Percentiles rank a stretch among this genome's conserved stretches.
Evolutionary conservation across 2,113 vertebrate genomes (phyloP).

Genomic region (Lamprologus tigripictilis): DNA sequence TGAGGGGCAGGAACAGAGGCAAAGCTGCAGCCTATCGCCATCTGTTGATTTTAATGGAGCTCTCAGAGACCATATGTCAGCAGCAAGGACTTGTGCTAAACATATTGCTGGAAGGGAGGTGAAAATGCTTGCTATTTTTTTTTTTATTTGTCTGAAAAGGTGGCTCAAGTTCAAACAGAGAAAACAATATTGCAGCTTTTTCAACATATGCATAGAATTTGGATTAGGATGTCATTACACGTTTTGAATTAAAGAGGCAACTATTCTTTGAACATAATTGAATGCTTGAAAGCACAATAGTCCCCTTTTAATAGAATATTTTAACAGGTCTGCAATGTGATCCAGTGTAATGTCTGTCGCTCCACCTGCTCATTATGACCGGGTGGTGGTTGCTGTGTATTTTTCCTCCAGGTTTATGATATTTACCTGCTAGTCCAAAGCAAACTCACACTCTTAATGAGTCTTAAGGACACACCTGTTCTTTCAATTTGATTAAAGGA

Average conservation of each 20-base stretch:
- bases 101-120: slow-evolving; percentile 8
- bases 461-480: background rate
- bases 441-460: background rate
- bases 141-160: background rate
- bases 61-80: slow-evolving; percentile 19
- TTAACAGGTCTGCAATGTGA: background rate
- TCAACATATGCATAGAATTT: background rate
- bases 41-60: slow-evolving; percentile 50
- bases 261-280: background rate
- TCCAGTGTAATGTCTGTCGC: background rate
- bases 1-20: slow-evolving; percentile 12
- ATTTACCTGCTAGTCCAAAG: background rate
- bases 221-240: background rate
- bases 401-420: background rate
- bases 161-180: background rate
- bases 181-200: background rate
- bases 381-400: background rate
- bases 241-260: background rate
- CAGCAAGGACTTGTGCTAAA: slow-evolving; percentile 8
- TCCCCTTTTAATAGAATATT: background rate
- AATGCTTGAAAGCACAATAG: background rate
- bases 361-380: background rate
- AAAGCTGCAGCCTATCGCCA: slow-evolving; percentile 8
- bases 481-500: background rate
- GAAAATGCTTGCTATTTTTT: background rate